Base-by-base conservation (phyloP, 2,113 vertebrate species). In the Brachyhypopomus occidentalis region DNA sequence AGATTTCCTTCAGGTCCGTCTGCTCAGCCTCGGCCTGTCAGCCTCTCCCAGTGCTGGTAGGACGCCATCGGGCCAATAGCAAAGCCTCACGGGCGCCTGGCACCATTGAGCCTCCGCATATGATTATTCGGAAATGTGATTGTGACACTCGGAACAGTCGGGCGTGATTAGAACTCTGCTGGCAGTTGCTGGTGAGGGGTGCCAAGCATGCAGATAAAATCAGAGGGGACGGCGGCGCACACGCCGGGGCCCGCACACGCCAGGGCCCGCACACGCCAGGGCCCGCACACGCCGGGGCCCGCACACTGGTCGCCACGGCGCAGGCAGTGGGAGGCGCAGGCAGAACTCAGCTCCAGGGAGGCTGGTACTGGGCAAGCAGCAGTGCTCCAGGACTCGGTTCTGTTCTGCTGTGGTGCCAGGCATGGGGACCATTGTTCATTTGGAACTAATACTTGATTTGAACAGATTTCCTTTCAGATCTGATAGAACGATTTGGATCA, bases 61-160 rank as follows among this genome's bases (percentile, higher is more conserved):
- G 75, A 88, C 87, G 85, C 87, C 85, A 88, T 84, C 74, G 78
- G 83, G 89, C 86, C 89, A 88, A 78, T 82, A 66, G 81, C 74
- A 17, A 41, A 72, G 85, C 72, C 85, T 80, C 60, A 25, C 64
- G 77, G 75, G 73, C 45, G 82, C 81, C 73, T 84, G 87, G 89
- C 84, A 82, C 78, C 78, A 34, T 84, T 79, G 83, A 77, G 75
- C 88, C 85, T 84, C 60, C 70, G 84, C 85, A 87, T 85, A 78
- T 84, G 86, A 90, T 89, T 87, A 85, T 89, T 88, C 86, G 83
- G 82, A 88, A 91, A 91, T 91, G 88, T 86, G 85, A 91, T 89
- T 91, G 89, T 88, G 87, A 89, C 91, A 86, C 87, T 79, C 82
- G 77, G 80, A 92, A 88, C 87, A 90, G 90, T 89, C 89, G 85